phyloP scores from a whole-genome alignment of 2,888 invertebrate genomes.

The Machimus atricapillus region DNA sequence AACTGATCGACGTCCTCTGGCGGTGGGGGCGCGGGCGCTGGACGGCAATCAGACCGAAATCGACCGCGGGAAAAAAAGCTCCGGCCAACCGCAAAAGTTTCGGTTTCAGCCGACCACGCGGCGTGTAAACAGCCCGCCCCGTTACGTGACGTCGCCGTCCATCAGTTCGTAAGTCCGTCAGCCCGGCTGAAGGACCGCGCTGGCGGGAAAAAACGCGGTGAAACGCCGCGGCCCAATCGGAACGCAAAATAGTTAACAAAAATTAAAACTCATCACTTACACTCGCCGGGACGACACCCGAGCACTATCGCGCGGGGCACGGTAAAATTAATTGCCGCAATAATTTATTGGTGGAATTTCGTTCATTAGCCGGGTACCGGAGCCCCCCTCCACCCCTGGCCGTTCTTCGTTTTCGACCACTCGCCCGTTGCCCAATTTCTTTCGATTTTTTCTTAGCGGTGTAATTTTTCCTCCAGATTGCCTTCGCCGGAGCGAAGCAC shows the following conservation, averaged over 20 bases:
- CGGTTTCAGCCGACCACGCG: not conserved
- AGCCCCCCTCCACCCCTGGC: not conserved
- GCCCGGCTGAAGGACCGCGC: not conserved
- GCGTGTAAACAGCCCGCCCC: constrained; percentile 28
- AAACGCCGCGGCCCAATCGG: not conserved
- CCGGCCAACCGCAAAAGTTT: not conserved
- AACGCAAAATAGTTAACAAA: constrained; percentile 29
- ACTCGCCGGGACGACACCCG: not conserved
- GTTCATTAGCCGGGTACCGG: constrained; percentile 22
- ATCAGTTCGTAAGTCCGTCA: not conserved
- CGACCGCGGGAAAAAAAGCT: constrained; percentile 7
- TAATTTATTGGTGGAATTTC: constrained; percentile 38
- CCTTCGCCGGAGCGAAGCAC: not conserved
- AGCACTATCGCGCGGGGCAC: constrained; percentile 16
- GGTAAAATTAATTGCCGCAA: constrained; percentile 37
- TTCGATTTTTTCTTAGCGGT: not conserved
- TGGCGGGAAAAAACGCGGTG: not conserved
- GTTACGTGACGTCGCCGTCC: not conserved
- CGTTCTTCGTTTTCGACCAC: not conserved
- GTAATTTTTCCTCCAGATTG: not conserved
- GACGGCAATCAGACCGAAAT: not conserved
- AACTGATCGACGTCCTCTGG: not conserved
- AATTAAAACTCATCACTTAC: constrained; percentile 36
- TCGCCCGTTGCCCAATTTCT: not conserved
- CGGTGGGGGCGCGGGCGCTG: not conserved